Base-by-base conservation (phyloP, 2,888 invertebrate species). In the Cheiracanthium punctorium region DNA sequence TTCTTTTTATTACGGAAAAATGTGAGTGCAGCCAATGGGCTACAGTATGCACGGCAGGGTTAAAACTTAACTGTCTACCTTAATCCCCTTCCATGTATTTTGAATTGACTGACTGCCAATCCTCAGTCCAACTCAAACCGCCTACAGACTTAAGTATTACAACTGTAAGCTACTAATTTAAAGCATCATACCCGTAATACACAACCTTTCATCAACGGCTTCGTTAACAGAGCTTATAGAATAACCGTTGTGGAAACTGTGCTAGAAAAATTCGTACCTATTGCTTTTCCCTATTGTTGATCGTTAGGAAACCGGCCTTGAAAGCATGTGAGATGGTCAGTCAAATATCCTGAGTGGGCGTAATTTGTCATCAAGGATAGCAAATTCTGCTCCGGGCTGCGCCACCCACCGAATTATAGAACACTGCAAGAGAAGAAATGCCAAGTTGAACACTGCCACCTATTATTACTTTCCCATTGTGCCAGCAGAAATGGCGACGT, bases 321-420 rank as follows among this genome's bases (percentile, higher is more conserved):
- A 20, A 37, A 32, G 65, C 20, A 58, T 24, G 24, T 24, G 58
- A 0, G 30, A 58, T 70, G 74, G 74, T 81, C 74, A 75, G n/a
- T 58, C 1, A 10, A 48, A 32, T 71, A 24, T 8, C 43, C 14
- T 37, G 37, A 10, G n/a, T 20, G 67, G 48, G 52, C 29, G 74
- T 41, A 69, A 81, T 81, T 81, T 75, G 80, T 80, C 80, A 67
- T 67, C 64, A 28, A 28, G 65, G 37, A 8, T 20, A 24, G 33
- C 43, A 8, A n/a, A 67, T 14, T 7, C 30, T 30, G 29, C 30
- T 29, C n/a, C 67, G 2, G 17, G 17, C 41, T 69, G 28, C 17
- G 24, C 20, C 67, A 69, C 32, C 67, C 33, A 33, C 33, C 0
- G 67, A 32, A 30, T 58, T 69, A 69, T 32, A 24, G n/a, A 2